A percentile compares a stretch with the other conserved stretches of the same genome.
Conservation (phyloP, 2,888 invertebrate genomes). For the Cyclophora albipunctata region DNA sequence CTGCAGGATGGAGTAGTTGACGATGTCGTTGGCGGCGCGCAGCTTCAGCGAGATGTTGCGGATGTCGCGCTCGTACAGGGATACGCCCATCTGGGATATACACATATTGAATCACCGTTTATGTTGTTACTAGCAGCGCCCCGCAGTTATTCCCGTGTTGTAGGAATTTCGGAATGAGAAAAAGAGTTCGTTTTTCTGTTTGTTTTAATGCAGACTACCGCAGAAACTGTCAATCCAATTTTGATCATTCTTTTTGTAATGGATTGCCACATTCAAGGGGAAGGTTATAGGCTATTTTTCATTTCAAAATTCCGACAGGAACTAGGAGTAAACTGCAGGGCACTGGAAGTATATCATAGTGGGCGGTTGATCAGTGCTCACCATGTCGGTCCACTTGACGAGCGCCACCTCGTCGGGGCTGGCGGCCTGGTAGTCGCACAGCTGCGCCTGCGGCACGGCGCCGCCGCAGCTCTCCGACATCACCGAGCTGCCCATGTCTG, state of each 20-base stretch:
- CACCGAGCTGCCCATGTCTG: conserved; percentile 66
- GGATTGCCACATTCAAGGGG: too few species aligned
- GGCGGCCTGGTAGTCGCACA: conserved; percentile 82
- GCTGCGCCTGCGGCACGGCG: conserved; percentile 65
- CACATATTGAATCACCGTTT: neutral
- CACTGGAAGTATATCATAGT: too few species aligned
- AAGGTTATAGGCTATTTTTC: too few species aligned
- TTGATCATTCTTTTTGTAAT: too few species aligned
- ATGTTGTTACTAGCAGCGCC: too few species aligned
- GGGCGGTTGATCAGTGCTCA: conserved; percentile 31
- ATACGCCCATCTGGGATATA: conserved; percentile 74
- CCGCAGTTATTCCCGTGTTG: too few species aligned
- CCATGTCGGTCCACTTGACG: conserved; percentile 92
- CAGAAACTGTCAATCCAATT: too few species aligned
- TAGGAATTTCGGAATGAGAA: neutral
- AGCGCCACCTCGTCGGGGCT: conserved; percentile 97
- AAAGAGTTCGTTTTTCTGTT: too few species aligned
- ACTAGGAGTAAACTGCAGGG: too few species aligned
- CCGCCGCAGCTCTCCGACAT: conserved; percentile 68
- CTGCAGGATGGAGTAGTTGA: conserved; percentile 82
- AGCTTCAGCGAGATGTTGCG: conserved; percentile 80
- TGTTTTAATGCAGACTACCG: too few species aligned
- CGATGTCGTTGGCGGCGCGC: conserved; percentile 77
- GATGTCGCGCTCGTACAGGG: conserved; percentile 77
- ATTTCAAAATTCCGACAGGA: too few species aligned